phyloP scores from a whole-genome alignment of 1,140 invertebrate species.

The Sitodiplosis mosellana region DNA sequence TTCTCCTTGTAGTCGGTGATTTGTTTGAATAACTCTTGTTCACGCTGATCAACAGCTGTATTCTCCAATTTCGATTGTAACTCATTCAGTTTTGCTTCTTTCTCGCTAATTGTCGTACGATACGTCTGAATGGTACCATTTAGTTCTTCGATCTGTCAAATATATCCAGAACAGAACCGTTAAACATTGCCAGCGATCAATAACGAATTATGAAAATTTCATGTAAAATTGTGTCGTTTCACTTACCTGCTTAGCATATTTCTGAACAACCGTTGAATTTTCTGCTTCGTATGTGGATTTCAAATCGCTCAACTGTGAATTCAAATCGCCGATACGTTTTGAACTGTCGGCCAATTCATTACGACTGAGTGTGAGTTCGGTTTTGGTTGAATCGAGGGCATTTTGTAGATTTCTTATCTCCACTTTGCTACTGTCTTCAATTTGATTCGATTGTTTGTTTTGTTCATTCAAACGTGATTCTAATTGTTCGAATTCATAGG shows the following conservation, averaged over 20 bases:
- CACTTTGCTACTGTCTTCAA: slow-evolving; percentile 14
- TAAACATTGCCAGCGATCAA: neutral
- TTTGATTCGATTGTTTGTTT: neutral
- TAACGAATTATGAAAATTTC: neutral
- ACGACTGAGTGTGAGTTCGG: slow-evolving; percentile 11
- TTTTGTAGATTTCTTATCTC: slow-evolving; percentile 17
- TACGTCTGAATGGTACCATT: slow-evolving; percentile 8
- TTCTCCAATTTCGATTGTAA: slow-evolving; percentile 13
- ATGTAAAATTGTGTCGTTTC: neutral
- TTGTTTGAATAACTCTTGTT: slow-evolving; percentile 26
- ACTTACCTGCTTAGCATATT: neutral
- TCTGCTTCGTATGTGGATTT: neutral
- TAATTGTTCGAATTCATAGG: slow-evolving; percentile 9
- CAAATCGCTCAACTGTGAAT: neutral
- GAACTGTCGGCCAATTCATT: slow-evolving; percentile 5
- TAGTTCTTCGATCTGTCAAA: slow-evolving; percentile 4
- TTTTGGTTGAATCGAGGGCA: slow-evolving; percentile 14
- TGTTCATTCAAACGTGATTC: slow-evolving; percentile 19
- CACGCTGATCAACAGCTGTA: slow-evolving; percentile 6
- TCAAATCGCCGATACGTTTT: neutral
- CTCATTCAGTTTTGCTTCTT: slow-evolving; percentile 4
- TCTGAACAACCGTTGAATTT: neutral
- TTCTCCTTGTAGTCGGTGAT: slow-evolving; percentile 47
- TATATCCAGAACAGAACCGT: neutral
- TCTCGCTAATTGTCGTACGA: slow-evolving; percentile 1